Percentiles rank a stretch among this genome's conserved stretches.
phyloP scores from a whole-genome alignment of 2,113 vertebrate species.

The Prionailurus viverrinus region DNA sequence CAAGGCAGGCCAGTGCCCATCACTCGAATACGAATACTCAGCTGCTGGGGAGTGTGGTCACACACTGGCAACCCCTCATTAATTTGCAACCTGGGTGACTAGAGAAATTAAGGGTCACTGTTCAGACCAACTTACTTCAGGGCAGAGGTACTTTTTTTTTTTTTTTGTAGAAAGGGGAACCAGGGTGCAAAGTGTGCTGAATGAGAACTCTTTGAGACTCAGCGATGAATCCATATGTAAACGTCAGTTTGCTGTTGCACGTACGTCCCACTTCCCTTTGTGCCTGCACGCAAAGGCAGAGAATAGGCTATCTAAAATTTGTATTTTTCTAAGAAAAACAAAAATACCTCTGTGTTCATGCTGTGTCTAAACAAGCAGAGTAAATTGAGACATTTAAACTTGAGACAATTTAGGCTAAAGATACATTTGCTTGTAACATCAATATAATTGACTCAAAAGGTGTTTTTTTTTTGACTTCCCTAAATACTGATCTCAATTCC shows the following conservation, averaged over 20 bases:
- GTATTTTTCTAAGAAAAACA: constrained; percentile 49
- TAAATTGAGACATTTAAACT: constrained; percentile 25
- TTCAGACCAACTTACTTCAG: neutral
- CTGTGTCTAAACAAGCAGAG: constrained; percentile 27
- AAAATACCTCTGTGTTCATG: constrained; percentile 19
- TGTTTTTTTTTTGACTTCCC: neutral
- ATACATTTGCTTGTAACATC: constrained; percentile 19
- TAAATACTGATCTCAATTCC: constrained; percentile 4
- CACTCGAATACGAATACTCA: too few species aligned
- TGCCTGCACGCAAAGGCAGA: neutral
- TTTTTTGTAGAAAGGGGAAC: neutral
- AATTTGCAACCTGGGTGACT: neutral
- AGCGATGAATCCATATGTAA: neutral
- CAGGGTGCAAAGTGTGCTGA: neutral
- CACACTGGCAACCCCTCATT: neutral
- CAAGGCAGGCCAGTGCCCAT: fast-evolving
- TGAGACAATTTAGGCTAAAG: constrained; percentile 20
- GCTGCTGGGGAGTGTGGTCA: neutral
- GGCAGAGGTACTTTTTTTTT: neutral
- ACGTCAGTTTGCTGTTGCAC: neutral
- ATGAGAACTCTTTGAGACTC: neutral
- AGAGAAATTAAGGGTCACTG: neutral
- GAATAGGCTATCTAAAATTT: neutral
- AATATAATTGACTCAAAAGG: constrained; percentile 32
- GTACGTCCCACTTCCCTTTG: neutral